A percentile compares a stretch with the other conserved stretches of the same genome.
Evolutionary conservation across 64 coral and sea anemone genomes (phyloP).

Genomic region (Montipora sp.): DNA sequence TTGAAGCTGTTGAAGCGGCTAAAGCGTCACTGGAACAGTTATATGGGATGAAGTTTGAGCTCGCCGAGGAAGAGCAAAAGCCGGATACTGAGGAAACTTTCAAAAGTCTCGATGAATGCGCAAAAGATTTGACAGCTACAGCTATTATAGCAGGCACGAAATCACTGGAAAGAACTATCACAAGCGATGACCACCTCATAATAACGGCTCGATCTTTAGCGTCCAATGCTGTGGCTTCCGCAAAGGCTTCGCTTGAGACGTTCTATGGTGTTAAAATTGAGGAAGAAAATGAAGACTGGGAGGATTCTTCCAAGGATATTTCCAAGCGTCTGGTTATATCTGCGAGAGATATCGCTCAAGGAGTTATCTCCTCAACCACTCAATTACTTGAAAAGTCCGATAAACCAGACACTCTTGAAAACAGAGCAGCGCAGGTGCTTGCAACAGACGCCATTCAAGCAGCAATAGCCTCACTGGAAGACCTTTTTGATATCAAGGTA

Average conservation of each 20-base stretch:
- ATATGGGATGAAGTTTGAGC: not conserved
- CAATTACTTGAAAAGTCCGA: not conserved
- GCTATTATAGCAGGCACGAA: conserved; percentile 15
- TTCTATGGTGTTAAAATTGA: not conserved
- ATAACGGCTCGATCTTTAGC: conserved; percentile 16
- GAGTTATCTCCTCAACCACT: not conserved
- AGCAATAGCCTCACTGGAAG: not conserved
- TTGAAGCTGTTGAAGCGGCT: conserved; percentile 13
- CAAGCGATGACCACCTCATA: conserved; percentile 34
- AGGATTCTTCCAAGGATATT: not conserved
- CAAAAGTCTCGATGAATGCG: conserved; percentile 22
- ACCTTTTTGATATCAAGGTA: not conserved
- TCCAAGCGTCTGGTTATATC: not conserved
- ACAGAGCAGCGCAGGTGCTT: not conserved
- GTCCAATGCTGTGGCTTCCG: not conserved
- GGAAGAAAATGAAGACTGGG: not conserved
- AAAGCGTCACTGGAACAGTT: conserved; percentile 11
- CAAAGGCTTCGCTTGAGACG: conserved; percentile 21
- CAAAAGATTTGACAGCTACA: conserved; percentile 3
- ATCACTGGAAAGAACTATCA: conserved; percentile 33
- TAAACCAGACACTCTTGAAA: not conserved
- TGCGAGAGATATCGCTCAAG: not conserved
- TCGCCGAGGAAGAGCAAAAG: not conserved
- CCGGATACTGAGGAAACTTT: not conserved
- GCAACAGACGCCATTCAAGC: conserved; percentile 16